Conservation (phyloP, 2,113 vertebrate species). For the Trichomycterus rosablanca region DNA sequence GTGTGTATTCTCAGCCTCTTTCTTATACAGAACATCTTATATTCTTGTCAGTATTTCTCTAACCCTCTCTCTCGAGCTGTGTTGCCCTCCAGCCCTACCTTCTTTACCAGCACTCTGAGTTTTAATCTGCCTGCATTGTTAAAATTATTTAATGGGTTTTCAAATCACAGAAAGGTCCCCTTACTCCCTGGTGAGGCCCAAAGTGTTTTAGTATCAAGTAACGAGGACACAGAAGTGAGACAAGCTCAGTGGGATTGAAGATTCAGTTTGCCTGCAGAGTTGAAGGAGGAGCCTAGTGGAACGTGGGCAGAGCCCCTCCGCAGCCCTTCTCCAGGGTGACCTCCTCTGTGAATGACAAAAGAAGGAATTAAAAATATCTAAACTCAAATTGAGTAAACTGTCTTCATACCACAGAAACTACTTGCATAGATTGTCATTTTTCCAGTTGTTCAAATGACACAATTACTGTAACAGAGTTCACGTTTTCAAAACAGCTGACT, state of each 20-base stretch:
- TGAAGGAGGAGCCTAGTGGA: slow-evolving; percentile 31
- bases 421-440: no score
- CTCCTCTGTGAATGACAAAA: slow-evolving; percentile 27
- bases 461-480: background rate
- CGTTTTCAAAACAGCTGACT: slow-evolving; percentile 6
- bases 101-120: background rate
- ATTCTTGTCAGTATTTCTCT: background rate
- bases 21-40: background rate
- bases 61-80: slow-evolving; percentile 4
- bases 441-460: background rate
- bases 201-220: slow-evolving; percentile 17
- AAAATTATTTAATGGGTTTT: slow-evolving; percentile 4
- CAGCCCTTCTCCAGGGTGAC: slow-evolving; percentile 21
- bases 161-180: background rate
- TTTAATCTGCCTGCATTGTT: slow-evolving; percentile 5
- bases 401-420: no score
- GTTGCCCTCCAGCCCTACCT: background rate
- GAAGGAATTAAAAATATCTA: background rate
- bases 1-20: background rate
- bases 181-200: background rate
- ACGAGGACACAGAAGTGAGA: slow-evolving; percentile 21
- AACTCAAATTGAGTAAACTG: no score
- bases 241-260: slow-evolving; percentile 3
- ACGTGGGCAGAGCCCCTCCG: slow-evolving; percentile 6
- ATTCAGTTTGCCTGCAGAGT: slow-evolving; percentile 38